Conservation (phyloP, 2,113 vertebrate genomes). For the Aviceda subcristata region DNA sequence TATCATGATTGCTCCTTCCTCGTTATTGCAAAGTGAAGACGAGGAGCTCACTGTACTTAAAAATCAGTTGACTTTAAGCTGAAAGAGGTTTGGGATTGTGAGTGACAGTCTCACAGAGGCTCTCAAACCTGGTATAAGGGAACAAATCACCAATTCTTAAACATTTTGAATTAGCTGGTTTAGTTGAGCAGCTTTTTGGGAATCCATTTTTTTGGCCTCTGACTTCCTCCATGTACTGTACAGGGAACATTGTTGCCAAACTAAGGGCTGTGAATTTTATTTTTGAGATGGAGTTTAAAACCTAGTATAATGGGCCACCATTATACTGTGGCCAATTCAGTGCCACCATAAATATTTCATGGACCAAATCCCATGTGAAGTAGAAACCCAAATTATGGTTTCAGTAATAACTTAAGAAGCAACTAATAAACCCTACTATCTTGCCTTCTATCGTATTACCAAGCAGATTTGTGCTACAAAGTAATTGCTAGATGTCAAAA, state of each 20-base stretch:
- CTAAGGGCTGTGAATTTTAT: background rate
- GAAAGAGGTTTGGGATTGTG: background rate
- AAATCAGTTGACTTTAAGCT: background rate
- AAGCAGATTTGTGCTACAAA: background rate
- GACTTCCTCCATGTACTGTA: background rate
- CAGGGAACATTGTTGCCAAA: background rate
- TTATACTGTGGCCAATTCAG: too few species aligned
- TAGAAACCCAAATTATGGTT: background rate
- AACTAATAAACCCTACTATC: background rate
- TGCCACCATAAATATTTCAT: background rate
- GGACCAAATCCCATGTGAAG: background rate
- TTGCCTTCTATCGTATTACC: background rate
- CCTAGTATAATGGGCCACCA: accelerated
- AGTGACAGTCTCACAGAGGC: background rate
- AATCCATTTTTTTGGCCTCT: background rate
- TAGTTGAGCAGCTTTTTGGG: background rate
- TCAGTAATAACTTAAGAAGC: background rate
- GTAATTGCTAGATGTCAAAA: background rate
- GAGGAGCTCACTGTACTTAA: background rate
- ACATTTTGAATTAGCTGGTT: background rate
- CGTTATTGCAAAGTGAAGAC: background rate
- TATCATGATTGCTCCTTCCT: accelerated
- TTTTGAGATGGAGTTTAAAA: background rate
- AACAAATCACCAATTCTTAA: background rate
- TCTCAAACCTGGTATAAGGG: background rate